phyloP scores from a whole-genome alignment of 2,797 vertebrate species.

The Sardinella longiceps region DNA sequence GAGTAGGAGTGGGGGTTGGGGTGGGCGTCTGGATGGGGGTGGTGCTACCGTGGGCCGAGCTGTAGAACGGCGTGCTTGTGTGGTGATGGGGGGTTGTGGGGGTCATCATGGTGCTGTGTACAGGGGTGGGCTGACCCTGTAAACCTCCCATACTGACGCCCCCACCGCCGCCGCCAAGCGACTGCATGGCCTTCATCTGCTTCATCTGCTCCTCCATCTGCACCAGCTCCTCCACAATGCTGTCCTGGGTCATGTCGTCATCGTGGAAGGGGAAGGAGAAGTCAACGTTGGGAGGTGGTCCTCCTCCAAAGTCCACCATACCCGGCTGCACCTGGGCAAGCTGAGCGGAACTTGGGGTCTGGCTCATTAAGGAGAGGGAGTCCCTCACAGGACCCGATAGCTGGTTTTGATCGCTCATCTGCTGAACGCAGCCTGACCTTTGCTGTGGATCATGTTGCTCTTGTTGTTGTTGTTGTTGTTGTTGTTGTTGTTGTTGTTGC shows the following conservation, averaged over 20 bases:
- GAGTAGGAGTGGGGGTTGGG: constrained; percentile 77
- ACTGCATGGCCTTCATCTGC: constrained; percentile 81
- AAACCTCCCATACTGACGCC: constrained; percentile 78
- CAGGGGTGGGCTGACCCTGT: constrained; percentile 75
- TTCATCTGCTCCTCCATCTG: constrained; percentile 99
- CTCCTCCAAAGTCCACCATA: constrained; percentile 74
- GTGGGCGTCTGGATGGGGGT: constrained; percentile 73
- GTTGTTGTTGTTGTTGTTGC: constrained; percentile 49
- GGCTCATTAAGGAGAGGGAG: constrained; percentile 71
- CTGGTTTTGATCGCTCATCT: constrained; percentile 48
- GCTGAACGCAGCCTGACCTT: constrained; percentile 57
- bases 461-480: constrained; percentile 67
- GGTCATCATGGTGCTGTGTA: constrained; percentile 73
- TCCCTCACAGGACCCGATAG: constrained; percentile 55
- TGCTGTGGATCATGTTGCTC: constrained; percentile 55
- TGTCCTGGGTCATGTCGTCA: constrained; percentile 97
- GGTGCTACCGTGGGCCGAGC: constrained; percentile 82
- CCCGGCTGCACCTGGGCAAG: constrained; percentile 79
- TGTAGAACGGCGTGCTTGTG: constrained; percentile 79
- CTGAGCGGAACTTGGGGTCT: constrained; percentile 78
- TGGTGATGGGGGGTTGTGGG: constrained; percentile 78
- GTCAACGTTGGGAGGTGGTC: constrained; percentile 79
- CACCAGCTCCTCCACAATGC: constrained; percentile 97
- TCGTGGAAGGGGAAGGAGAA: constrained; percentile 87
- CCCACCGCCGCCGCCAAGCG: constrained; percentile 74